Percentiles rank a stretch among this genome's conserved stretches.
phyloP scores from a whole-genome alignment of 1,140 invertebrate species.

The Leptopilina clavipes region DNA sequence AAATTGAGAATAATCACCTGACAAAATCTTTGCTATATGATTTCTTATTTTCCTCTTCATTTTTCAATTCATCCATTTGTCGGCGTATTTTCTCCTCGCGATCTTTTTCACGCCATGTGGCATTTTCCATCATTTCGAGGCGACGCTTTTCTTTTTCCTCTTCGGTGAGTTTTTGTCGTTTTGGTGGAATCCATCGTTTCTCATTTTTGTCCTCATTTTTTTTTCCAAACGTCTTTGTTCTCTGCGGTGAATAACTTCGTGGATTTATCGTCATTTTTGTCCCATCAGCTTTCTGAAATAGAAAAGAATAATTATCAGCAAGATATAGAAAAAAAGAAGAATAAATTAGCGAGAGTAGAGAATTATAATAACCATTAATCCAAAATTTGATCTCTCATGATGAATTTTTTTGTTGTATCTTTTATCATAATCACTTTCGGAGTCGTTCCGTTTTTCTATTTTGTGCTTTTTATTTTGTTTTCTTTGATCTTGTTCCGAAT shows the following conservation, averaged over 20 bases:
- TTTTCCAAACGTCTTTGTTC: conserved; percentile 46
- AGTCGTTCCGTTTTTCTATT: conserved; percentile 27
- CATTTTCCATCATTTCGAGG: conserved; percentile 89
- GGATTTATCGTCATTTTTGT: conserved; percentile 60
- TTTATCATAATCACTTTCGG: conserved; percentile 1
- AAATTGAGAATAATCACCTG: conserved; percentile 68
- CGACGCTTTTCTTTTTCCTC: conserved; percentile 83
- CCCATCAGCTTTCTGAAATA: conserved; percentile 69
- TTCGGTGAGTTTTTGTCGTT: conserved; percentile 75
- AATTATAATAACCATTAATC: conserved; percentile 62
- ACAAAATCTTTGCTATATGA: conserved; percentile 76
- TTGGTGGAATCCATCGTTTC: conserved; percentile 63
- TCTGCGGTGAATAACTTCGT: conserved; percentile 42
- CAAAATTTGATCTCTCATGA: conserved; percentile 61
- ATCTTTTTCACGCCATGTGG: conserved; percentile 82
- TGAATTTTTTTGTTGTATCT: conserved; percentile 34
- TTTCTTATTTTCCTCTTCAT: conserved; percentile 75
- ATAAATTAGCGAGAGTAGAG: conserved; percentile 37
- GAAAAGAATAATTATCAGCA: conserved; percentile 33
- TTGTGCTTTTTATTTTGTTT: conserved; percentile 35
- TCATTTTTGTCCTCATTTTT: conserved; percentile 53
- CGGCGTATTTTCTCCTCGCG: conserved; percentile 79
- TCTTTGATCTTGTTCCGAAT: conserved; percentile 42
- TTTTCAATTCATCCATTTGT: conserved; percentile 79
- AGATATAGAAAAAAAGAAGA: conserved; percentile 34